Base-by-base conservation (phyloP, 35 echinoderm and acorn worm species). In the Apostichopus parvimensis region DNA sequence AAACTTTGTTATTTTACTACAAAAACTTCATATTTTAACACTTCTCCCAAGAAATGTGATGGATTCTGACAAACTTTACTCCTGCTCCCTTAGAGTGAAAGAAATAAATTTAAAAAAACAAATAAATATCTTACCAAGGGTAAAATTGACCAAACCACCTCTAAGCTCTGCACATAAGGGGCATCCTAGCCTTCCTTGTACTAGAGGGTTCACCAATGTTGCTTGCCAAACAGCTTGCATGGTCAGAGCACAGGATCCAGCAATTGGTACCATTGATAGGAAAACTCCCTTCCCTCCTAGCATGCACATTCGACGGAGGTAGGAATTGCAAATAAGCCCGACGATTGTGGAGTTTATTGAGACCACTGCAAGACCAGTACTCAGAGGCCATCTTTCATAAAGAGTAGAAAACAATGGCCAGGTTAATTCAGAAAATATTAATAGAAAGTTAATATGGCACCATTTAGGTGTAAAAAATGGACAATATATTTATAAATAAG, bases 291-390 rank as follows among this genome's bases (percentile, higher is more conserved):
- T 85, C 4, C 86, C 86, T 12, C 92, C 58, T 6, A 98, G 89
- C 85, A 87, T 98, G 54, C 95, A 83, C 96, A 98, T 98, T 20
- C 96, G 92, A 17, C 96, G 94, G 52, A 93, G 94, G 73, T 93
- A 98, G 8, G 96, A 98, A 64, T 95, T 93, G 17, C 80, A 83
- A 15, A 98, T 89, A 26, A 98, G 83, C 0, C 96, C 96, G 4
- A 93, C 92, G 4, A 98, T 75, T 12, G 92, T 82, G 2, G 96
- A 82, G 80, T 98, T 95, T 79, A 95, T 13, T 12, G 96, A 82
- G 6, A 98, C 66, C 4, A 86, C 26, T 5, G 79, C 52, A 8
- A 87, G 22, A 17, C 96, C 96, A 14, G 90, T 25, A 8, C 34
- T 56, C 57, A 92, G 92, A 1, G 96, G 94, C 96, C 96, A 98